Conservation (phyloP, 1,140 invertebrate genomes). For the Camponotus vicinus region DNA sequence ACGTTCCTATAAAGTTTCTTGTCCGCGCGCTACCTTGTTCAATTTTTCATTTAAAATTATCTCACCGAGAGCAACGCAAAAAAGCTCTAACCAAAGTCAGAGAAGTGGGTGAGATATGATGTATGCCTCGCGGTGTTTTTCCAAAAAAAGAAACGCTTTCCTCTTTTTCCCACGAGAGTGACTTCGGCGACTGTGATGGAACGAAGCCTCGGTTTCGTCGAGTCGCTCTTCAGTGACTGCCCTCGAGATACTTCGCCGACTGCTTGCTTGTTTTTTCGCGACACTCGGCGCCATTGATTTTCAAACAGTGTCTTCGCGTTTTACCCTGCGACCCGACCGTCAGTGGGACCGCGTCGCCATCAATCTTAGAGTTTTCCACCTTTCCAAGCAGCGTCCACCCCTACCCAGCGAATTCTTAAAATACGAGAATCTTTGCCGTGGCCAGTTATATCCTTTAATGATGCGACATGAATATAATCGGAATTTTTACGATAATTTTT, state of each 20-base stretch:
- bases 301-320: slow-evolving; percentile 53
- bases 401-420: background rate
- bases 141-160: slow-evolving; percentile 21
- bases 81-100: slow-evolving; percentile 32
- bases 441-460: background rate
- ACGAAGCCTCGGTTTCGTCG: slow-evolving; percentile 55
- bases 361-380: slow-evolving; percentile 67
- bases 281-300: slow-evolving; percentile 65
- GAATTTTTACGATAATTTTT: background rate
- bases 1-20: slow-evolving; percentile 24
- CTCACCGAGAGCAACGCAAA: slow-evolving; percentile 21
- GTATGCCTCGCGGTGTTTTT: slow-evolving; percentile 49
- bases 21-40: slow-evolving; percentile 14
- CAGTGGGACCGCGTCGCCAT: slow-evolving; percentile 52
- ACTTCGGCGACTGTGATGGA: slow-evolving; percentile 57
- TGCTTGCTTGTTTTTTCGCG: slow-evolving; percentile 57
- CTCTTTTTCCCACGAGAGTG: slow-evolving; percentile 25
- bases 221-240: slow-evolving; percentile 46
- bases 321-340: slow-evolving; percentile 55
- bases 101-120: slow-evolving; percentile 56
- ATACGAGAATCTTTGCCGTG: slow-evolving; percentile 22
- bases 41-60: slow-evolving; percentile 45
- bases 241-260: slow-evolving; percentile 44
- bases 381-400: slow-evolving; percentile 54
- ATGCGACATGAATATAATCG: slow-evolving; percentile 29